Percentiles rank a stretch among this genome's conserved stretches.
phyloP scores from a whole-genome alignment of 2,888 invertebrate genomes.

The Pollenia amentaria region DNA sequence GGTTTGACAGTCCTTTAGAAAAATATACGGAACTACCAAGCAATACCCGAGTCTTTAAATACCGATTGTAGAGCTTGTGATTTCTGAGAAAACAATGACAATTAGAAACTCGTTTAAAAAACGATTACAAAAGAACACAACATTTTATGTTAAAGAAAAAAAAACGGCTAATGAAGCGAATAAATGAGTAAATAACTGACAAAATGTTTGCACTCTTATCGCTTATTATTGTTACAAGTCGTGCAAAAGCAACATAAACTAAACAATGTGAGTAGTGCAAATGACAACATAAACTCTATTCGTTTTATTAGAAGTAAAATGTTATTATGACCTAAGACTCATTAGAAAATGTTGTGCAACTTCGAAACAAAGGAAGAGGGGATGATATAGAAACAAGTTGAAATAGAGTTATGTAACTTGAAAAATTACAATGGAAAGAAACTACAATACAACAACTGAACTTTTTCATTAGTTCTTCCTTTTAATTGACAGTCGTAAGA shows the following conservation, averaged over 20 bases:
- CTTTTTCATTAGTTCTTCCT: neutral
- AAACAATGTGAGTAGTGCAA: neutral
- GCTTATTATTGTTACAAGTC: neutral
- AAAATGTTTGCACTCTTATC: neutral
- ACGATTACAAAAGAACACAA: constrained; percentile 17
- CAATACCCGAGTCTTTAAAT: no score
- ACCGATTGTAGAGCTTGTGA: neutral
- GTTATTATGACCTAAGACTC: constrained; percentile 36
- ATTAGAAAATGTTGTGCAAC: constrained; percentile 34
- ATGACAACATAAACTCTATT: constrained; percentile 10
- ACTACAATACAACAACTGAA: constrained; percentile 8
- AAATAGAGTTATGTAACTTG: constrained; percentile 20
- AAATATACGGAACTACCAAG: neutral
- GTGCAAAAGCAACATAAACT: neutral
- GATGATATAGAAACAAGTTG: neutral
- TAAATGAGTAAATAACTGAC: neutral
- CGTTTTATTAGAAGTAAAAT: constrained; percentile 24
- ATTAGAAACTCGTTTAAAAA: neutral
- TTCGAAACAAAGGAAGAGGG: neutral
- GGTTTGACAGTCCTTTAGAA: no score
- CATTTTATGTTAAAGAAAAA: neutral
- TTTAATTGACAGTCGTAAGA: neutral
- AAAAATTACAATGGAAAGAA: neutral
- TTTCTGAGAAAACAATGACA: neutral
- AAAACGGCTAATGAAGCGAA: constrained; percentile 20